Conservation (phyloP, 2,888 invertebrate genomes). For the Nebria brevicollis region DNA sequence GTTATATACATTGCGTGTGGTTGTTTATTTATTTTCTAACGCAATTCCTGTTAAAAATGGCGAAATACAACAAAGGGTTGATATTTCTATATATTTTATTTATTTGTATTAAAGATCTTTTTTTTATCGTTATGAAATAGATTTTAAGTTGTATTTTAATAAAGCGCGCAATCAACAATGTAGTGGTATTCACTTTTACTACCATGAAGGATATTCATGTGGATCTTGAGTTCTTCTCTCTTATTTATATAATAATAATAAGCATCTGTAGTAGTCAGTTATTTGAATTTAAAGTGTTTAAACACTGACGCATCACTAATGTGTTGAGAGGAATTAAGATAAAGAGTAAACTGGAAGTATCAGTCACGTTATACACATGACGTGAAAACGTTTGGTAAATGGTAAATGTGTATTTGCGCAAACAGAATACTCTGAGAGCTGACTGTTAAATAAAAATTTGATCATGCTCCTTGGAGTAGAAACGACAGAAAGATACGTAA, state of each 20-base stretch:
- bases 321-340: neutral
- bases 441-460: neutral
- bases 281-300: neutral
- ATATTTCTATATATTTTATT: too few species aligned
- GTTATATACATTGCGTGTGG: neutral
- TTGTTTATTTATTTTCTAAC: neutral
- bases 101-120: too few species aligned
- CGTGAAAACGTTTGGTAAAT: neutral
- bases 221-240: too few species aligned
- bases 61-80: too few species aligned
- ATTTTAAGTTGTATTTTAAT: too few species aligned
- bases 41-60: too few species aligned
- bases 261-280: neutral
- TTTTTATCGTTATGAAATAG: too few species aligned
- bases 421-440: neutral
- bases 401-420: neutral
- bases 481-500: constrained; percentile 17
- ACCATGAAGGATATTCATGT: too few species aligned
- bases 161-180: too few species aligned
- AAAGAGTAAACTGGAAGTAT: neutral
- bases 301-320: neutral
- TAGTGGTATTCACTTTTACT: too few species aligned
- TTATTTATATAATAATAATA: too few species aligned
- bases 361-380: neutral
- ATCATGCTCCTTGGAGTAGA: constrained; percentile 11